Conservation (phyloP, 2,888 invertebrate genomes). For the Tetragnatha montana region DNA sequence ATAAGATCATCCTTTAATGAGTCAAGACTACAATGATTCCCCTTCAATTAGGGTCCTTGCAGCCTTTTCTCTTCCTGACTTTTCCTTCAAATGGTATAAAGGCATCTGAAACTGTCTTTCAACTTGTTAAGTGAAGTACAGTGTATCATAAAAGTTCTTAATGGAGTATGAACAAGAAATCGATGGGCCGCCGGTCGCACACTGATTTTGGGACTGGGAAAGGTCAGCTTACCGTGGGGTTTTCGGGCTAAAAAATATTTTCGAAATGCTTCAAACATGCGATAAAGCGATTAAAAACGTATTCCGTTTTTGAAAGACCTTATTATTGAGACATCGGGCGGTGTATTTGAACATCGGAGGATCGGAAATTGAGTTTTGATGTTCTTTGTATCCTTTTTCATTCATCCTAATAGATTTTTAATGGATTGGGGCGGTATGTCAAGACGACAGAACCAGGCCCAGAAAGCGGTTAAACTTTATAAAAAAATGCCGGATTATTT, state of each 20-base stretch:
- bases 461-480: background rate
- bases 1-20: conserved; percentile 44
- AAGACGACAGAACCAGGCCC: background rate
- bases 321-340: conserved; percentile 29
- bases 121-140: conserved; percentile 59
- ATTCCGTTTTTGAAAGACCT: conserved; percentile 6
- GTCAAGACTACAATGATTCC: conserved; percentile 50
- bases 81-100: conserved; percentile 53
- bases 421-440: conserved; percentile 8
- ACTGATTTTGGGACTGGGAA: conserved; percentile 48
- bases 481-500: background rate
- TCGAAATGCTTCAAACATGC: conserved; percentile 23
- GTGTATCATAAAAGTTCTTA: conserved; percentile 61
- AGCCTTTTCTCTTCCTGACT: conserved; percentile 27
- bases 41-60: conserved; percentile 47
- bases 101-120: conserved; percentile 48
- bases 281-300: conserved; percentile 49
- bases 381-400: background rate
- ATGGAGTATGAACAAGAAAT: conserved; percentile 60
- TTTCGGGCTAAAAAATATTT: conserved; percentile 26
- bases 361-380: conserved; percentile 24
- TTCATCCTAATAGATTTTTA: conserved; percentile 39
- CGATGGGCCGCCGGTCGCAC: conserved; percentile 31
- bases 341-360: background rate
- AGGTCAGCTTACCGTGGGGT: conserved; percentile 23